Base-by-base conservation (phyloP, 1,140 invertebrate species). In the Chlorops oryzae region DNA sequence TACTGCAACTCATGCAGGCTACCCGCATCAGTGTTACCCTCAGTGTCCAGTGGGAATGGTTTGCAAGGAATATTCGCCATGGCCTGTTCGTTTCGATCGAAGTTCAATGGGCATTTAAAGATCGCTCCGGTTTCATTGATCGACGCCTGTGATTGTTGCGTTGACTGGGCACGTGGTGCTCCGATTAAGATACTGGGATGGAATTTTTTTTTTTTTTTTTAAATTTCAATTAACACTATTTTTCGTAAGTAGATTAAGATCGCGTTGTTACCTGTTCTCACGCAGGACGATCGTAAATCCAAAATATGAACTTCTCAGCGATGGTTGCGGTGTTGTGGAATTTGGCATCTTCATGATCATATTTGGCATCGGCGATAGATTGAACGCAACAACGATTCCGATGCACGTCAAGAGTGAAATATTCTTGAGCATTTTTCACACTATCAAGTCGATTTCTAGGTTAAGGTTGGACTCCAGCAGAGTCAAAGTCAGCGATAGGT, bases 1-100 rank as follows among this genome's bases (percentile, higher is more conserved):
- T 37, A 23, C 41, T 40, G 60, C 2, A 25, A 41, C n/a, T 61
- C 59, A 35, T 62, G 63, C 1, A 58, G 65, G 4, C 5, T 62
- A 1, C 4, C 21, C n/a, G 42, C 39, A 0, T 44, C 52, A 0
- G 34, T 21, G 41, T 69, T 61, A 6, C 65, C 66, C 1, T n/a
- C 9, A 0, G 35, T 23, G 20, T 57, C 52, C 23, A 54, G 50
- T 35, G 38, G 12, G 28, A 45, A 47, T 7, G 47, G 49, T 17
- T 22, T 24, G 32, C 54, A 56, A 20, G 32, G 4, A 6, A 55
- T 54, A 5, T 44, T 55, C n/a, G n/a, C n/a, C n/a, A n/a, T n/a
- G 6, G 7, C 5, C 7, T 5, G 4, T 17, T 22, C 37, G 13
- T 7, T 18, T 13, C 3, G 17, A 6, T 32, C 10, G 18, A 32